phyloP scores from a whole-genome alignment of 2,888 invertebrate genomes.

The Drosophila merina region DNA sequence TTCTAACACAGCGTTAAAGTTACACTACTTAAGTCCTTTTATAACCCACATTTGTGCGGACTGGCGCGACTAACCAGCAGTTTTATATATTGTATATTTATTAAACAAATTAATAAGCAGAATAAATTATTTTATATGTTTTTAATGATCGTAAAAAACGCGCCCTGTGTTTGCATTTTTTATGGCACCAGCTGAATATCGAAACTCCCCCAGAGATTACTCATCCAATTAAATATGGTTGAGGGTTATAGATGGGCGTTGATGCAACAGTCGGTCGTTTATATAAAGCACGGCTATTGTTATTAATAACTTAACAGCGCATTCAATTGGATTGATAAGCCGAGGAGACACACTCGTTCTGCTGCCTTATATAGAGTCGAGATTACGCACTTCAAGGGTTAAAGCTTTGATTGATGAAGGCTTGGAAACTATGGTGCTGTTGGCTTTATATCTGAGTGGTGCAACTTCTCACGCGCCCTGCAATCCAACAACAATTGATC shows the following conservation, averaged over 20 bases:
- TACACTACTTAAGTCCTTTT: conserved; percentile 42
- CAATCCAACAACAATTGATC: conserved; percentile 51
- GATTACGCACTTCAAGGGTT: conserved; percentile 22
- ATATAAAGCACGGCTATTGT: conserved; percentile 70
- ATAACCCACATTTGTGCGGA: conserved; percentile 34
- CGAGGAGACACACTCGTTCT: conserved; percentile 41
- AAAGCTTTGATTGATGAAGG: conserved; percentile 59
- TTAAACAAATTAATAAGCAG: conserved; percentile 79
- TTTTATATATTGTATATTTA: conserved; percentile 76
- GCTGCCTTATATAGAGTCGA: conserved; percentile 19
- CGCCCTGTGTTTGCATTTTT: conserved; percentile 16
- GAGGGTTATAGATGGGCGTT: conserved; percentile 46
- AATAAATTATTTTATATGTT: conserved; percentile 79
- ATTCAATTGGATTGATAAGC: conserved; percentile 72
- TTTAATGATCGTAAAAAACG: conserved; percentile 63
- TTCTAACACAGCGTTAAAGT: conserved; percentile 43
- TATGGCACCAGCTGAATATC: conserved; percentile 36
- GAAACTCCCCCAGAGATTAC: conserved; percentile 47
- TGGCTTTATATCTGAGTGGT: conserved; percentile 15
- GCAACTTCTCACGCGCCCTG: conserved; percentile 39
- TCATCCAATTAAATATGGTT: conserved; percentile 43
- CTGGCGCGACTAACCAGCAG: conserved; percentile 65
- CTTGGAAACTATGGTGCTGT: conserved; percentile 24
- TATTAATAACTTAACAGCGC: conserved; percentile 69
- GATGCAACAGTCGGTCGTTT: conserved; percentile 43